Base-by-base conservation (phyloP, 2,113 vertebrate species). In the Petroica traversi region DNA sequence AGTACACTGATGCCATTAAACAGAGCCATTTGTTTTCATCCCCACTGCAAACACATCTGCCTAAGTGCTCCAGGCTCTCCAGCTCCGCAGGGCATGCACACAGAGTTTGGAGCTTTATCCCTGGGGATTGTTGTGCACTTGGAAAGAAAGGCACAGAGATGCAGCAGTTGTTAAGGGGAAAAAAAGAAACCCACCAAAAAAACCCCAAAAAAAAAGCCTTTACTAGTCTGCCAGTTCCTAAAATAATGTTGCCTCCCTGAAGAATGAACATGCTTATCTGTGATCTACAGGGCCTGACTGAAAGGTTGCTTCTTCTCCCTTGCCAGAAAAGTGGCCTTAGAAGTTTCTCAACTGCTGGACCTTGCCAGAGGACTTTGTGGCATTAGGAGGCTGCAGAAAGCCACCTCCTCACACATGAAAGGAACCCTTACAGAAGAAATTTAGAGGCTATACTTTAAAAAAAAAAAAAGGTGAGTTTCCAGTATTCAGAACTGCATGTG, bases 11-110 rank as follows among this genome's bases (percentile, higher is more conserved):
- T 92, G 74, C 91, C 80, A 94, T 92, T 94, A 91, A 94, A 95
- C 88, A 96, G 81, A 94, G 45, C 71, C 81, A 82, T 93, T 96
- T 96, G 85, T 89, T 97, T 95, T 89, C 43, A 6, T 81, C 59
- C n/a, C 55, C 76, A 57, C 88, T 92, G 92, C 82, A 95, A 95
- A 94, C 88, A 96, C 93, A 96, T 93, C 95, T 97, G 94, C 69
- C 89, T 84, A 91, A 94, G 88, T 84, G 91, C 75, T 95, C 67
- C 83, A 89, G 92, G 92, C 92, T 92, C 77, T 95, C 84, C 87
- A 92, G 90, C 89, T 91, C 67, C 19, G 1, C 63, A 59, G 67
- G 81, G 80, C 2, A n/a, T n/a, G 0, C 68, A 73, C 71, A 23
- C 1, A 5, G 89, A 66, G 71, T 33, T 34, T 49, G 89, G 57